These are phyloP conservation scores for Lepidocyrtoides sp. DNA, from an alignment of 2,888 invertebrate species.

Conservation along the genomic window DNA sequence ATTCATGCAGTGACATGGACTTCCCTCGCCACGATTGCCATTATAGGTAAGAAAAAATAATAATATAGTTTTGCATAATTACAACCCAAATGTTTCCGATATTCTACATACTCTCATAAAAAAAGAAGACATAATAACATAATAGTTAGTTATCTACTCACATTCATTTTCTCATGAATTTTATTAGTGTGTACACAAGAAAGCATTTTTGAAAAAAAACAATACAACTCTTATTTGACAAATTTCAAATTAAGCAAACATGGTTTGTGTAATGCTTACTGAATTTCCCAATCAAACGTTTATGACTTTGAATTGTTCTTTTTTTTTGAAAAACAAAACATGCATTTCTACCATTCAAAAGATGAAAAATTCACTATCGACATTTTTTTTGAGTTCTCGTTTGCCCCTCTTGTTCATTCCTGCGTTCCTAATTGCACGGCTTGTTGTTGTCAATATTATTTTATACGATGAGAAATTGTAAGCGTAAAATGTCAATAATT, in stretches of 20 bases:
- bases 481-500: conserved; percentile 49
- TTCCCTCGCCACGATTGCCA: conserved; percentile 54
- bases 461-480: conserved; percentile 2
- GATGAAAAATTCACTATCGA: conserved; percentile 28
- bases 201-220: too few species aligned
- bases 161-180: too few species aligned
- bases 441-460: conserved; percentile 12
- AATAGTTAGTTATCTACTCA: too few species aligned
- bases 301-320: conserved; percentile 12
- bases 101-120: background rate
- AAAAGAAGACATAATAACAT: too few species aligned
- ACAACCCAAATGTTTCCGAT: background rate
- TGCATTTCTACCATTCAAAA: conserved; percentile 17
- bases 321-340: background rate
- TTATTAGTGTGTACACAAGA: too few species aligned
- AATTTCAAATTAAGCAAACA: conserved; percentile 49
- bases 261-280: background rate
- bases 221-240: background rate
- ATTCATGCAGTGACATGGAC: conserved; percentile 74
- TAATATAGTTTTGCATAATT: background rate
- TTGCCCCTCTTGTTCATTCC: background rate
- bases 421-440: conserved; percentile 10
- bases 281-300: conserved; percentile 63
- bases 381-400: conserved; percentile 21
- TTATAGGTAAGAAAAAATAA: conserved; percentile 66